phyloP scores from a whole-genome alignment of 37 sponge, comb jelly and placozoan genomes.

The Eunapius fragilis region DNA sequence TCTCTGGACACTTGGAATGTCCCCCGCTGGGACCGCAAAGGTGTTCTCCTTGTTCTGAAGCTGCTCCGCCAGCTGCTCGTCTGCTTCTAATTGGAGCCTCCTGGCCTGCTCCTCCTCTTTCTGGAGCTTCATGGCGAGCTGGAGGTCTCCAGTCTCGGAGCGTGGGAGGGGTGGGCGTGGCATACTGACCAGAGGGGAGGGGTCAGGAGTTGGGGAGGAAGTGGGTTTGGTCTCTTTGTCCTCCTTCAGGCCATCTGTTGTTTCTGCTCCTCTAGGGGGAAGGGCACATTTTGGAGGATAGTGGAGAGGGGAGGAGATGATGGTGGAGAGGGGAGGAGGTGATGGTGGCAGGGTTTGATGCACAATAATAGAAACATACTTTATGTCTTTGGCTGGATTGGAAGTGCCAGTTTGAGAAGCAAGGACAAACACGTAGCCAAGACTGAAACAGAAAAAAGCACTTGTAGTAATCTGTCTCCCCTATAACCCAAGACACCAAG shows the following conservation, averaged over 20 bases:
- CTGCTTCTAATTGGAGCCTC: slow-evolving; percentile 19
- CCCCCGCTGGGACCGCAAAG: not conserved
- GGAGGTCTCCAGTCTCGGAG: not conserved
- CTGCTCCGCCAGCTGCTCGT: slow-evolving; percentile 49
- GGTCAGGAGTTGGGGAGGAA: not conserved
- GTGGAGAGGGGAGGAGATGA: not conserved
- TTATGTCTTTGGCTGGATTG: not conserved
- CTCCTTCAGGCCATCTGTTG: not conserved
- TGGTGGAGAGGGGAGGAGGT: not conserved
- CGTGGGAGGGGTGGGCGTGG: not conserved
- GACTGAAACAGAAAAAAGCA: not conserved
- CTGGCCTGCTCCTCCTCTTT: slow-evolving; percentile 21
- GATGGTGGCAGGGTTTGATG: not conserved
- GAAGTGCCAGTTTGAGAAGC: not conserved
- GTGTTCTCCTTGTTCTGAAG: slow-evolving; percentile 66
- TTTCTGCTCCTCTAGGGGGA: not conserved
- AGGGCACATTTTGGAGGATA: not conserved
- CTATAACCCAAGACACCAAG: too few species aligned
- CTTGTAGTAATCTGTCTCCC: too few species aligned
- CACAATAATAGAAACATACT: not conserved
- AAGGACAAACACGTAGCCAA: not conserved
- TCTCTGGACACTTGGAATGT: not conserved
- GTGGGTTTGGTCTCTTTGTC: not conserved
- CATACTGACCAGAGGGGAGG: not conserved
- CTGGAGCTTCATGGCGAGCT: not conserved